Percentiles rank a stretch among this genome's conserved stretches.
Conservation (phyloP, 2,888 invertebrate genomes). For the Polyommatus iphigenia region DNA sequence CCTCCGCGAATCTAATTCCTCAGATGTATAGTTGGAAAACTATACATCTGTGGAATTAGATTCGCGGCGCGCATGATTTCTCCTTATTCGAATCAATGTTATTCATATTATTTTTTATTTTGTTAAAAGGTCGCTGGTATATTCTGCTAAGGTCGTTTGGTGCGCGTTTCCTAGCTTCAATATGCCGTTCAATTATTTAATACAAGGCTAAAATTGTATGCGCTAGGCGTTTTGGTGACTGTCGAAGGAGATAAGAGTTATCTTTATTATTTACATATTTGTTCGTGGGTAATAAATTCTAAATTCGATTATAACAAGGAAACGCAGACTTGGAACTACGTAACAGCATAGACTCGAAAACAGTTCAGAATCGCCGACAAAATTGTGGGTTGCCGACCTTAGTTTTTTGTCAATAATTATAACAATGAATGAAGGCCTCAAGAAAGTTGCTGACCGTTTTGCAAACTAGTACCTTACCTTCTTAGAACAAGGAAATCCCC, state of each 20-base stretch:
- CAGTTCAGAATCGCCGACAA: not conserved
- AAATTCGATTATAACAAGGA: slow-evolving; percentile 12
- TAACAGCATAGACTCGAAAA: not conserved
- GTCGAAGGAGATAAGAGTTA: slow-evolving; percentile 10
- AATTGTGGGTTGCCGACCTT: not conserved
- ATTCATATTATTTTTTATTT: slow-evolving; percentile 49
- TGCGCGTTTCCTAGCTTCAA: slow-evolving; percentile 71
- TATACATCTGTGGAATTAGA: not conserved
- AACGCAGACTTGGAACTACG: not conserved
- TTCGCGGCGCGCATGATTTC: slow-evolving; percentile 8
- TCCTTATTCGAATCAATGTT: slow-evolving; percentile 7
- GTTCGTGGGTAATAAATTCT: slow-evolving; percentile 30
- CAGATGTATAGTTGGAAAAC: no score
- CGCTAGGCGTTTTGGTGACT: slow-evolving; percentile 41
- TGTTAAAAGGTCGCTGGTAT: slow-evolving; percentile 44
- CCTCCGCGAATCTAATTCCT: no score
- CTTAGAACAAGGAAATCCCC: slow-evolving; percentile 22
- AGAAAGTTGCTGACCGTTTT: slow-evolving; percentile 15
- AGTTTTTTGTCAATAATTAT: slow-evolving; percentile 5
- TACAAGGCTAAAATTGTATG: slow-evolving; percentile 70
- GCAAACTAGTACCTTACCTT: slow-evolving; percentile 17
- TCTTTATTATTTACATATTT: slow-evolving; percentile 26
- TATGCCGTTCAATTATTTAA: slow-evolving; percentile 66
- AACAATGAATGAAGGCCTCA: slow-evolving; percentile 11
- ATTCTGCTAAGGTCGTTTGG: slow-evolving; percentile 72